These are phyloP conservation scores for Netelia fuscicornis DNA, from an alignment of 2,888 invertebrate genomes.

Conservation along the genomic window DNA sequence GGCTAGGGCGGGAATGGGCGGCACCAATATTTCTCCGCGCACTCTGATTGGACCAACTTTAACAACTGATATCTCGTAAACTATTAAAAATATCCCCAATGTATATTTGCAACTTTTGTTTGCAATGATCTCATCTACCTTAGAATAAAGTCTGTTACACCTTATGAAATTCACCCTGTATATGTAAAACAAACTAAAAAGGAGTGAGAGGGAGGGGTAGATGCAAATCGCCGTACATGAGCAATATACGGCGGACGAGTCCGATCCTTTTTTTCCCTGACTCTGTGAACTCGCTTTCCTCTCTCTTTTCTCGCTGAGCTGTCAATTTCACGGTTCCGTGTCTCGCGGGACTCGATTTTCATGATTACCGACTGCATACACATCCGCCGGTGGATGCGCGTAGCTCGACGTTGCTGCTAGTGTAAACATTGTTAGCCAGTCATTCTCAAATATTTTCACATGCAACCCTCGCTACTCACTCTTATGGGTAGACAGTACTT, in stretches of 20 bases:
- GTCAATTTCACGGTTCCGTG: constrained; percentile 48
- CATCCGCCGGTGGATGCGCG: not conserved
- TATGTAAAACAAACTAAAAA: not conserved
- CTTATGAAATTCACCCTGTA: not conserved
- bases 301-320: constrained; percentile 24
- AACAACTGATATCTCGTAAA: no score
- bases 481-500: no score
- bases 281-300: not conserved
- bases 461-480: not conserved
- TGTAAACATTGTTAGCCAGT: constrained; percentile 53
- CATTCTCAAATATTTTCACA: constrained; percentile 44
- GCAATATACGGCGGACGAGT: not conserved
- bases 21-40: no score
- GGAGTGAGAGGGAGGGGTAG: not conserved
- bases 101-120: no score
- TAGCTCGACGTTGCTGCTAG: no score
- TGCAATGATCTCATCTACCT: no score
- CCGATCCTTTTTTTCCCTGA: not conserved
- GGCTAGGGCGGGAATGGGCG: no score
- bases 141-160: no score
- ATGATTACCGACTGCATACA: constrained; percentile 13
- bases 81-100: no score
- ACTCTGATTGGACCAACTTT: no score
- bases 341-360: constrained; percentile 42
- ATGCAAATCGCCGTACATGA: not conserved